Percentiles rank a stretch among this genome's conserved stretches.
phyloP scores from a whole-genome alignment of 2,113 vertebrate species.

The Terrapene triunguis region DNA sequence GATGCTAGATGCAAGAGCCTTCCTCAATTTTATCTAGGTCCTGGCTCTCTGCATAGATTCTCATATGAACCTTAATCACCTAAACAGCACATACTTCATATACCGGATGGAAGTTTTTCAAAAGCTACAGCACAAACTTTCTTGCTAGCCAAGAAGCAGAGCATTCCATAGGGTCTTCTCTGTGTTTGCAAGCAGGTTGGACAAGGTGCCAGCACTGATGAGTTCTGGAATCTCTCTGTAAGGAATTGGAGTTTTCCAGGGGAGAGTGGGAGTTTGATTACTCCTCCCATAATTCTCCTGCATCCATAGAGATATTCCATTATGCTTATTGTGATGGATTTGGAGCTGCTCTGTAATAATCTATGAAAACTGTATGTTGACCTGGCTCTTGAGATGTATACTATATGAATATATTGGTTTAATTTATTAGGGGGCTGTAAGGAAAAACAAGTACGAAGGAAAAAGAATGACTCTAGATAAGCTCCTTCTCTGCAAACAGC shows the following conservation, averaged over 20 bases:
- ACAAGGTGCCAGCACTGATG: accelerated
- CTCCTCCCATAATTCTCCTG: background rate
- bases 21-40: accelerated
- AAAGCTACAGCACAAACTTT: background rate
- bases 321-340: background rate
- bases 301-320: background rate
- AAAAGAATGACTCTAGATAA: slow-evolving; percentile 14
- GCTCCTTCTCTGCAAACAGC: background rate
- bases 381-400: background rate
- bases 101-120: background rate
- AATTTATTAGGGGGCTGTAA: background rate
- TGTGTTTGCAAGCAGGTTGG: background rate
- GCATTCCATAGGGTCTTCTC: background rate
- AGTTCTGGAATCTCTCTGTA: accelerated
- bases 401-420: background rate
- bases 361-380: background rate
- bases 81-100: background rate
- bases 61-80: background rate
- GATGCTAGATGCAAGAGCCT: background rate
- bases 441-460: background rate
- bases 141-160: background rate
- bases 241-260: background rate
- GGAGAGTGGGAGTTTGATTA: too few species aligned
- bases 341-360: background rate
- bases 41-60: background rate